These are phyloP conservation scores for Lamellibrachia satsuma DNA, from an alignment of 2,888 invertebrate species.

Conservation along the genomic window DNA sequence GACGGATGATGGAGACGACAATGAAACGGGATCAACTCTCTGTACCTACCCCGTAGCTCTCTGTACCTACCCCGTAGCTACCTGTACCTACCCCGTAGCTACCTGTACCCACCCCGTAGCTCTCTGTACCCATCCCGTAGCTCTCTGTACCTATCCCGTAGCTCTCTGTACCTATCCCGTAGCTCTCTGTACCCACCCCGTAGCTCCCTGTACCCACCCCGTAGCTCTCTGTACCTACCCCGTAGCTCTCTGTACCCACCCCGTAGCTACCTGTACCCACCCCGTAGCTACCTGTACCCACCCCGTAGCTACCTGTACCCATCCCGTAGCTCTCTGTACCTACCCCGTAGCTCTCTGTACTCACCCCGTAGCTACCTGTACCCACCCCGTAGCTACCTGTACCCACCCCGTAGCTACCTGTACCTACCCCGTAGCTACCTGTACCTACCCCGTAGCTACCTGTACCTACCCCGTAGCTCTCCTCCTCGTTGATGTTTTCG, in stretches of 20 bases:
- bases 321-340: neutral
- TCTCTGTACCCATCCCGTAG: neutral
- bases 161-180: neutral
- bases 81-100: neutral
- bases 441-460: neutral
- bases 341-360: neutral
- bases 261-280: neutral
- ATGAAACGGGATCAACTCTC: neutral
- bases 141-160: neutral
- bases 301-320: neutral
- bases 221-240: neutral
- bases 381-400: neutral
- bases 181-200: neutral
- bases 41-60: neutral
- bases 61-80: neutral
- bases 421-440: neutral
- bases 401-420: neutral
- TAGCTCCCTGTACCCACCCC: neutral
- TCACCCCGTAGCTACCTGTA: neutral
- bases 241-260: neutral
- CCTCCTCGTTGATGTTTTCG: slow-evolving; percentile 21
- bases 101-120: neutral
- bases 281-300: neutral
- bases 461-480: slow-evolving; percentile 18
- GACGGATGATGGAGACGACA: too few relatives aligned